phyloP scores from a whole-genome alignment of 2,797 vertebrate genomes.

The Pelochelys cantorii region DNA sequence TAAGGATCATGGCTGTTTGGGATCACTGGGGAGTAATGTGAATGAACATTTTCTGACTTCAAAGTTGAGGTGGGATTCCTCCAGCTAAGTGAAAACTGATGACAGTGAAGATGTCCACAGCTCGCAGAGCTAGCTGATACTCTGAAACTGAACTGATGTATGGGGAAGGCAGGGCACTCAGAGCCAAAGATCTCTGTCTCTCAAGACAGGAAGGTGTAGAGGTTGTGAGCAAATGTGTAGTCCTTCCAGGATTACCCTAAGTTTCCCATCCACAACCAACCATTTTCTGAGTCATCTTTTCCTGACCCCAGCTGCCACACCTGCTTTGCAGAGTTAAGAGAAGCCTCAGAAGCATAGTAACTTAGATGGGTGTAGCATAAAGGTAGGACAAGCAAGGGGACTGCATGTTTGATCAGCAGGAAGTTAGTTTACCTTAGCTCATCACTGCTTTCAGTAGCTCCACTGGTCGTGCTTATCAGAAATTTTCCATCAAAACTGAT shows the following conservation, averaged over 20 bases:
- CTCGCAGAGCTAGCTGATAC: not conserved
- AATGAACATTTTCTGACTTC: not conserved
- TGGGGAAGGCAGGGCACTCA: not conserved
- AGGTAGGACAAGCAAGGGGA: not conserved
- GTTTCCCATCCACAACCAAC: not conserved
- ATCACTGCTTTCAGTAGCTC: not conserved
- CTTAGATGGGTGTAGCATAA: not conserved
- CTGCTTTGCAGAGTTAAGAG: not conserved
- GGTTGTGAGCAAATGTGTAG: not conserved
- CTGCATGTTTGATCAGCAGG: not conserved
- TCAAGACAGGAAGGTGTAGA: not conserved
- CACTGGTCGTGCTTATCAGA: not conserved
- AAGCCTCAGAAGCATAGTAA: not conserved
- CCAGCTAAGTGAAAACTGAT: not conserved
- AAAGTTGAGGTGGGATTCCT: not conserved
- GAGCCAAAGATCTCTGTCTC: not conserved
- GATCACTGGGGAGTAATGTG: not conserved
- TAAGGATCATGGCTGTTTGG: not conserved
- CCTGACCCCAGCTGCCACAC: not conserved
- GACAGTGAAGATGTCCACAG: not conserved
- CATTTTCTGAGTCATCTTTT: not conserved
- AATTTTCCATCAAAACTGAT: not conserved
- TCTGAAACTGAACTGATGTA: not conserved
- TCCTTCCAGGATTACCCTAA: not conserved
- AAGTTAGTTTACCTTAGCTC: not conserved